Evolutionary conservation across 2,888 invertebrate species (phyloP).

Genomic region (Branchellion lobata): DNA sequence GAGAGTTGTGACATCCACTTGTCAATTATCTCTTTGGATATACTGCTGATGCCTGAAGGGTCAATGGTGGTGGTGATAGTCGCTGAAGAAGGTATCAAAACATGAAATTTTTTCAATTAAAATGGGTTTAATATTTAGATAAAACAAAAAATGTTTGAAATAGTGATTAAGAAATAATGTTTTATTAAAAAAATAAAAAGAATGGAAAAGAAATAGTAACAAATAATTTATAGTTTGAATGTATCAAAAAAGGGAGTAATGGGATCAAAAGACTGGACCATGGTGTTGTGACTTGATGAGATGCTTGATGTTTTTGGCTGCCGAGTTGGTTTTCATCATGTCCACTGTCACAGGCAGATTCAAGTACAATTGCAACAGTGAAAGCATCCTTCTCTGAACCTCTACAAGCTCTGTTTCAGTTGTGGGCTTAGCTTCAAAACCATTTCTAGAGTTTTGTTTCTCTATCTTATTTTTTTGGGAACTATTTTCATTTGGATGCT

Average conservation of each 20-base stretch:
- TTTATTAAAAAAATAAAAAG: background rate
- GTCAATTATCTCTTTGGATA: slow-evolving; percentile 7
- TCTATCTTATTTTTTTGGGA: background rate
- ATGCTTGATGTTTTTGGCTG: slow-evolving; percentile 83
- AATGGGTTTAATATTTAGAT: background rate
- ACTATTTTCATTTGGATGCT: background rate
- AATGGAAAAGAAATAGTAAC: too few relatives aligned
- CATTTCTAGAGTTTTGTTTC: too few relatives aligned
- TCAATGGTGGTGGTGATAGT: background rate
- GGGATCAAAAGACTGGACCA: too few relatives aligned
- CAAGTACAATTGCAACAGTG: slow-evolving; percentile 79
- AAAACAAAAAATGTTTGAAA: background rate
- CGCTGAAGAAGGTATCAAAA: too few relatives aligned
- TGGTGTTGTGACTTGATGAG: slow-evolving; percentile 61
- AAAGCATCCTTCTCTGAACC: slow-evolving; percentile 67
- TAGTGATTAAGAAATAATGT: background rate
- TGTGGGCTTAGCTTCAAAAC: too few relatives aligned
- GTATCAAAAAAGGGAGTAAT: too few relatives aligned
- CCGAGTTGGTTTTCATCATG: slow-evolving; percentile 83
- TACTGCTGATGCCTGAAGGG: slow-evolving; percentile 12
- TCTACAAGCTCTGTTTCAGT: too few relatives aligned
- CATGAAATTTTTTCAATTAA: too few relatives aligned
- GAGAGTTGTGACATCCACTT: slow-evolving; percentile 22
- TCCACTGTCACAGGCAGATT: slow-evolving; percentile 87
- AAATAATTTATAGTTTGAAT: too few relatives aligned